A percentile compares a stretch with the other conserved stretches of the same genome.
Conservation (phyloP, 1,140 invertebrate species). For the Dolichoris vasculosae region DNA sequence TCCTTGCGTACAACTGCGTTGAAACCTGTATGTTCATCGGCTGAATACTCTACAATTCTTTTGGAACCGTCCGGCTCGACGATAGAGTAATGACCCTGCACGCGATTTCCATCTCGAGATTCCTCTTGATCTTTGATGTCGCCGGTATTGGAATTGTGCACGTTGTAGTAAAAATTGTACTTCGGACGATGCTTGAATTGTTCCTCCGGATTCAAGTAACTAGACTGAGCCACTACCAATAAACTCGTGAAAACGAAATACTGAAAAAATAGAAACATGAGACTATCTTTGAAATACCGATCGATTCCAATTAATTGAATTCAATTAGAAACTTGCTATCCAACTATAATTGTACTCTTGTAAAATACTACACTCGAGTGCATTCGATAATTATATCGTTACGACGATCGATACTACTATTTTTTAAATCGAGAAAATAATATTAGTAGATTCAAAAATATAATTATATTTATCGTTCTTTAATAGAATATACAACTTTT, state of each 20-base stretch:
- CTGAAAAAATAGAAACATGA: slow-evolving; percentile 57
- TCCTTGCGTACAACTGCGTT: slow-evolving; percentile 61
- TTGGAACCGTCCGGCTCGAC: slow-evolving; percentile 61
- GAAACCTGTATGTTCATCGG: slow-evolving; percentile 67
- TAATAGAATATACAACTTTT: too few relatives aligned
- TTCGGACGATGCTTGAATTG: slow-evolving; percentile 52
- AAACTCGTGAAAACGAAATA: slow-evolving; percentile 66
- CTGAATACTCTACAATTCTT: slow-evolving; percentile 64
- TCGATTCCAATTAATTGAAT: too few relatives aligned
- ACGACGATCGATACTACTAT: too few relatives aligned
- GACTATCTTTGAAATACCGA: too few relatives aligned
- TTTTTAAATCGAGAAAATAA: too few relatives aligned
- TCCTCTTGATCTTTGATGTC: slow-evolving; percentile 62
- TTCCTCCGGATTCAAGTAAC: slow-evolving; percentile 46
- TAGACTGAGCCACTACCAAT: slow-evolving; percentile 66
- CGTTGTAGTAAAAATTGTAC: slow-evolving; percentile 55
- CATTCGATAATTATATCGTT: too few relatives aligned
- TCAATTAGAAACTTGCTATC: too few relatives aligned
- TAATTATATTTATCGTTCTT: too few relatives aligned
- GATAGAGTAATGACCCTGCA: slow-evolving; percentile 59
- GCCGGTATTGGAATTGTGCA: slow-evolving; percentile 60
- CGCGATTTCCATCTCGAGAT: slow-evolving; percentile 53
- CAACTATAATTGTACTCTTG: too few relatives aligned
- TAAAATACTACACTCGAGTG: too few relatives aligned
- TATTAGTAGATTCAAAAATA: too few relatives aligned